Base-by-base conservation (phyloP, 2,113 vertebrate genomes). In the Apteryx mantelli region DNA sequence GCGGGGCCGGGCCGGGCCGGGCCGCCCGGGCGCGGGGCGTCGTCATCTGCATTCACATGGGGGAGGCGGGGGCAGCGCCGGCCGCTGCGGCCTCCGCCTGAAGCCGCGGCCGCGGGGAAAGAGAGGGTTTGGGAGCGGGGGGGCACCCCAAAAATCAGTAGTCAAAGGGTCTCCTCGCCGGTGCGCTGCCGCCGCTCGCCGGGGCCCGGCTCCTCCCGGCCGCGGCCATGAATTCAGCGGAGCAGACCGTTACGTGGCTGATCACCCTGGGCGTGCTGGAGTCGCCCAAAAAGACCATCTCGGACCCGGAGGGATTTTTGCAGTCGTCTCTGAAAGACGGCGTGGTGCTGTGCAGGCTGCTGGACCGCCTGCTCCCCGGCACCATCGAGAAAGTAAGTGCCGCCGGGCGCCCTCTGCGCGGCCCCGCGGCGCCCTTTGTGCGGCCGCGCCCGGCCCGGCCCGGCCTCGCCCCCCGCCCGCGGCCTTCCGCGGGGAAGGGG, bases 171-270 rank as follows among this genome's bases (percentile, higher is more conserved):
- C 34, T 58, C 63, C 91, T 61, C 56, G 16, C 6, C 65, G 63
- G 42, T 30, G 69, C 53, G 46, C 78, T 40, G 42, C 20, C 61
- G 66, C 48, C 17, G 48, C 83, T 53, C 58, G 14, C 52, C 63
- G 46, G 42, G 42, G 86, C 81, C 70, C n/a, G 28, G 32, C 36
- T 64, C 63, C 91, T 55, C 25, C 94, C n/a, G 52, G 87, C 71
- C 74, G 85, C 97, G 97, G 98, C 99, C 98, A 98, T 98, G 99
- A 99, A 99, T 99, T 99, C 99, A 63, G 99, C 99, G 44, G 99
- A 99, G 95, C 99, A 99, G 98, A 99, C 99, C 98, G 99, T 99
- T 96, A 99, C 99, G 96, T 99, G 99, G 99, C 98, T 99, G 93
- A 99, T 99, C 64, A 98, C 99, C 93, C 98, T 99, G 94, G 99